Evolutionary conservation across 2,113 vertebrate species (phyloP).

Genomic region (Phylloscopus whistleri): DNA sequence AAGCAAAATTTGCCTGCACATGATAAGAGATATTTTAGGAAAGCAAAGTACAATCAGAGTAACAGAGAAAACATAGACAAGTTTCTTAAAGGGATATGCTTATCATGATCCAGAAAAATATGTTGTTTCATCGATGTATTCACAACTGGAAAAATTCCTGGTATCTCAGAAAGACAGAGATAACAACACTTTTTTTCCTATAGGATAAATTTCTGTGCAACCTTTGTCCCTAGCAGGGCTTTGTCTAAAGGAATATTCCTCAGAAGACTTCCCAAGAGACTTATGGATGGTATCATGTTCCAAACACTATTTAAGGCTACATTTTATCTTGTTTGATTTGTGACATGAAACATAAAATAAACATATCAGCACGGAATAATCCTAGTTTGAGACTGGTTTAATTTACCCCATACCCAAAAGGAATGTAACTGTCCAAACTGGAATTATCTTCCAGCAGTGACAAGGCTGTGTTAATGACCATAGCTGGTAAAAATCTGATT

Average conservation of each 20-base stretch:
- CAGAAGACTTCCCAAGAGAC: constrained; percentile 2
- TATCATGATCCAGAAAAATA: not conserved
- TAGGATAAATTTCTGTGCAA: not conserved
- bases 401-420: constrained; percentile 6
- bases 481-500: constrained; percentile 31
- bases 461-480: not conserved
- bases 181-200: not conserved
- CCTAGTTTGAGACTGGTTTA: constrained; percentile 13
- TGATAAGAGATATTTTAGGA: constrained; percentile 43
- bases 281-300: not conserved
- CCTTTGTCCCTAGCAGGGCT: not conserved
- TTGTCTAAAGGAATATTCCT: constrained; percentile 5
- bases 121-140: not conserved
- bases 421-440: not conserved
- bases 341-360: constrained; percentile 35
- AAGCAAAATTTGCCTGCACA: constrained; percentile 21
- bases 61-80: not conserved
- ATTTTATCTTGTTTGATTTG: constrained; percentile 47
- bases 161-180: not conserved
- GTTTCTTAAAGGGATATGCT: not conserved
- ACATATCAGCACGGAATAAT: constrained; percentile 25
- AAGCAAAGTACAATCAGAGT: not conserved
- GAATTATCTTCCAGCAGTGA: not conserved
- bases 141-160: not conserved
- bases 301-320: constrained; percentile 15